Percentiles rank a stretch among this genome's conserved stretches.
These are phyloP conservation scores for Gymnoscopelus braueri DNA, from an alignment of 2,797 vertebrate genomes.

Conservation along the genomic window DNA sequence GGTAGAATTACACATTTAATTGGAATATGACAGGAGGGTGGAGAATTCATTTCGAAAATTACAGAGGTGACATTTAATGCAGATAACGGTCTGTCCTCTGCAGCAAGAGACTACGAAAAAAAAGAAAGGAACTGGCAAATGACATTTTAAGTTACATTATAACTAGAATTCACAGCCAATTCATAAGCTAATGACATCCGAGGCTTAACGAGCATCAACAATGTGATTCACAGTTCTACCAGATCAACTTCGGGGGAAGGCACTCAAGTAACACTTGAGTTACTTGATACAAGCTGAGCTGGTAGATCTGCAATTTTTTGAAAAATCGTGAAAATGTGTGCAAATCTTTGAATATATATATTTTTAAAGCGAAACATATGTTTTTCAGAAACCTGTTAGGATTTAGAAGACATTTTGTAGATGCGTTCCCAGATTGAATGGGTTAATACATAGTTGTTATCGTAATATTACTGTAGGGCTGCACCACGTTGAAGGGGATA, in stretches of 20 bases:
- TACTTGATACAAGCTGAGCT: too few species aligned
- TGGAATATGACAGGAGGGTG: slow-evolving; percentile 64
- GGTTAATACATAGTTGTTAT: too few species aligned
- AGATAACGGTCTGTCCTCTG: slow-evolving; percentile 58
- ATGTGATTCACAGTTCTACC: slow-evolving; percentile 39
- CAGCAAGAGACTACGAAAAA: slow-evolving; percentile 20
- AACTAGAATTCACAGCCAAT: slow-evolving; percentile 55
- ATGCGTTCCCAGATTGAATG: too few species aligned
- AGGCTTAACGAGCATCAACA: slow-evolving; percentile 60
- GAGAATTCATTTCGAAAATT: slow-evolving; percentile 75
- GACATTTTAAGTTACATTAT: slow-evolving; percentile 52
- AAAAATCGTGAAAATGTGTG: too few species aligned
- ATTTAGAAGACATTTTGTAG: too few species aligned
- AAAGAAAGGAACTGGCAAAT: slow-evolving; percentile 28
- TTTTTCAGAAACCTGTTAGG: too few species aligned
- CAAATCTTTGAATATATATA: too few species aligned
- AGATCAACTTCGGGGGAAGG: not conserved
- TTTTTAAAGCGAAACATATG: too few species aligned
- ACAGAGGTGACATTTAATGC: slow-evolving; percentile 64
- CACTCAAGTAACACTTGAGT: too few species aligned
- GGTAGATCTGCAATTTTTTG: too few species aligned
- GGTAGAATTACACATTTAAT: slow-evolving; percentile 75
- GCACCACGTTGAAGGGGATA: too few species aligned
- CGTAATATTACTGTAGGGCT: too few species aligned
- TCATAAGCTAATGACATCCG: slow-evolving; percentile 69